Base-by-base conservation (phyloP, 2,888 invertebrate species). In the Aphidius colemani region DNA sequence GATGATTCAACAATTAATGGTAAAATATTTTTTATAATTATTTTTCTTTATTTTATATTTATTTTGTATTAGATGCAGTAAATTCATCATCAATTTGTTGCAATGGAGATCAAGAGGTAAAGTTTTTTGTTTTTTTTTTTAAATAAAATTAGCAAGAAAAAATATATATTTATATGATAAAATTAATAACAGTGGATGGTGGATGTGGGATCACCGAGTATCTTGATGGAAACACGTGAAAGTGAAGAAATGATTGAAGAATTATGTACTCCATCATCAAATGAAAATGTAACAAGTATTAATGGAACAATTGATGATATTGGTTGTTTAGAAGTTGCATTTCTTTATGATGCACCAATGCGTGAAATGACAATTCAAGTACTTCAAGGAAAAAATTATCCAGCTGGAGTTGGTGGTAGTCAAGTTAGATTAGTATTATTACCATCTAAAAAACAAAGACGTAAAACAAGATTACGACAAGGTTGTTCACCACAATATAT, bases 341-440 rank as follows among this genome's bases (percentile, higher is more conserved):
- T 96, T 76, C 85, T 93, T 44, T 96, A 96, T 81, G 95, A 96
- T 80, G 93, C 94, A 10, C 93, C 94, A 7, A 93, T 94, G 84
- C 88, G 94, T 66, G 93, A 93, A 84, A 95, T 96, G 93, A 94
- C 94, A 53, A 92, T 96, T 39, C 94, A 95, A 75, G 90, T 97
- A 61, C 86, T 96, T 69, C 95, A 96, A 83, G 96, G 94, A 0
- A 87, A 91, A 58, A 90, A 92, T 86, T 96, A 73, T 90, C 93
- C 66, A 87, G 89, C 72, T 86, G 89, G 80, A 85, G 89, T 83
- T 81, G 88, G 75, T 86, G 90, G 71, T 87, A 90, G 83, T 86
- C 84, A 95, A 90, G 94, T 96, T 68, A 88, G 96, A 69, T 86
- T 96, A 72, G 88, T 96, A 55, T 86, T 97, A 75, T 83, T 97